Percentiles rank a stretch among this genome's conserved stretches.
phyloP scores from a whole-genome alignment of 2,113 vertebrate genomes.

The Otis tarda region DNA sequence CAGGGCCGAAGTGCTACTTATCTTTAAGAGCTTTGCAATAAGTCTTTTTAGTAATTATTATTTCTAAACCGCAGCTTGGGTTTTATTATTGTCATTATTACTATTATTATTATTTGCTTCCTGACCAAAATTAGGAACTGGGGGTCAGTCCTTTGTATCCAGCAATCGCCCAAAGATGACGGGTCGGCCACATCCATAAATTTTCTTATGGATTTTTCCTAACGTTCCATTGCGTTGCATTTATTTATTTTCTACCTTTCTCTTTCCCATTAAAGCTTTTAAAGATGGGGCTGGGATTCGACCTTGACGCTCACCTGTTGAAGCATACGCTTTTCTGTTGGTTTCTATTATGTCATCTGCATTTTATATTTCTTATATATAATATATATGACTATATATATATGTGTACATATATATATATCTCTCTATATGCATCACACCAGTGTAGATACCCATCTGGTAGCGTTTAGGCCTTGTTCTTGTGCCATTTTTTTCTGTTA shows the following conservation, averaged over 20 bases:
- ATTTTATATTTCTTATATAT: constrained; percentile 82
- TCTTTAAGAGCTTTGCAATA: constrained; percentile 66
- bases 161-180: constrained; percentile 53
- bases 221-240: background rate
- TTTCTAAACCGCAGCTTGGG: background rate
- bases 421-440: constrained; percentile 48
- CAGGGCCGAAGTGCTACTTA: constrained; percentile 62
- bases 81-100: background rate
- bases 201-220: constrained; percentile 75
- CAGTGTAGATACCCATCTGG: constrained; percentile 76
- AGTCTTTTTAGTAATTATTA: constrained; percentile 40
- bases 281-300: constrained; percentile 65
- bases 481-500: constrained; percentile 65
- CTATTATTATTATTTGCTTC: background rate
- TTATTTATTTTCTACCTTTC: constrained; percentile 65
- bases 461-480: constrained; percentile 71
- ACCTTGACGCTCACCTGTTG: constrained; percentile 30
- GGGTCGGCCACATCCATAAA: constrained; percentile 74
- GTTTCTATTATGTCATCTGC: constrained; percentile 69
- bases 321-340: constrained; percentile 18
- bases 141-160: constrained; percentile 44
- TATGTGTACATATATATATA: constrained; percentile 58
- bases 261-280: constrained; percentile 51
- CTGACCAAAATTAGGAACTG: constrained; percentile 51
- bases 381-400: constrained; percentile 83